Conservation (phyloP, 1,140 invertebrate genomes). For the Copidosoma floridanum region DNA sequence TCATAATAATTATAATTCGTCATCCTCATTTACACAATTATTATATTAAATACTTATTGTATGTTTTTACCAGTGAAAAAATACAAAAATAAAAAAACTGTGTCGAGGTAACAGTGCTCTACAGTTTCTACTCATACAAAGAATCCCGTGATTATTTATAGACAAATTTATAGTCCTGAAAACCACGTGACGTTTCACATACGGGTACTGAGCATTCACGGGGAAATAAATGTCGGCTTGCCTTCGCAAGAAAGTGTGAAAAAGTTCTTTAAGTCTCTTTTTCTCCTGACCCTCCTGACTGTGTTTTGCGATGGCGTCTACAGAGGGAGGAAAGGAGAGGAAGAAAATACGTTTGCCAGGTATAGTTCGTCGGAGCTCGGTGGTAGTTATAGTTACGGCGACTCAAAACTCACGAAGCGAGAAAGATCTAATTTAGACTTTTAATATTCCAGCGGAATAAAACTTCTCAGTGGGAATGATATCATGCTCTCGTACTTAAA, state of each 20-base stretch:
- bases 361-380: no score
- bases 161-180: background rate
- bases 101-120: no score
- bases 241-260: background rate
- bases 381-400: background rate
- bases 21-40: no score
- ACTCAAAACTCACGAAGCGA: background rate
- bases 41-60: no score
- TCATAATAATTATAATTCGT: no score
- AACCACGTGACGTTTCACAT: background rate
- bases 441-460: slow-evolving; percentile 22
- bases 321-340: no score
- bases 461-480: slow-evolving; percentile 6
- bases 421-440: slow-evolving; percentile 19
- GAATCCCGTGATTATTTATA: no score
- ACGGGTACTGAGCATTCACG: background rate
- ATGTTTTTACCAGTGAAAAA: no score
- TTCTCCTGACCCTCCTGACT: no score
- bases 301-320: slow-evolving; percentile 14
- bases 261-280: slow-evolving; percentile 8
- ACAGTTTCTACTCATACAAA: no score
- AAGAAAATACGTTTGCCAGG: no score
- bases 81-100: no score
- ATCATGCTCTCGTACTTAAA: slow-evolving; percentile 11
- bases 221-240: slow-evolving; percentile 1